A percentile compares a stretch with the other conserved stretches of the same genome.
phyloP scores from a whole-genome alignment of 2,113 vertebrate species.

The Aptenodytes patagonicus region DNA sequence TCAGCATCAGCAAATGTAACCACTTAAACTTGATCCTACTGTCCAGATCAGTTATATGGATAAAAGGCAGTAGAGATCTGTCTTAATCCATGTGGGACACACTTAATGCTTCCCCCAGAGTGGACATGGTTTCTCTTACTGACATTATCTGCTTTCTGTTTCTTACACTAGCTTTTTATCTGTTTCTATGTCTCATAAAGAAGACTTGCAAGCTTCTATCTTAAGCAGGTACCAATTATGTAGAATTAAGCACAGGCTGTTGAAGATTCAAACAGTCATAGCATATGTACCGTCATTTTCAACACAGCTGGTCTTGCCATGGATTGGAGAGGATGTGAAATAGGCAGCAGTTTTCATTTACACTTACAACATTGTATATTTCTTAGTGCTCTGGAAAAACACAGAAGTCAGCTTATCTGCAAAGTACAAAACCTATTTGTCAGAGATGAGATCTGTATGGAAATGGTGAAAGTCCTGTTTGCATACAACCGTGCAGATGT shows the following conservation, averaged over 20 bases:
- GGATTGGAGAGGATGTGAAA: slow-evolving; percentile 49
- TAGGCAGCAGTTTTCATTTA: background rate
- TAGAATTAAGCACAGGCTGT: slow-evolving; percentile 60
- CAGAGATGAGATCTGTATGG: background rate
- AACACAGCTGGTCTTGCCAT: background rate
- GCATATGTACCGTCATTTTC: slow-evolving; percentile 55
- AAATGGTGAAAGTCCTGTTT: background rate
- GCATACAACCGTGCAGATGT: background rate
- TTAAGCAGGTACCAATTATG: slow-evolving; percentile 68
- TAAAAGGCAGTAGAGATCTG: slow-evolving; percentile 69
- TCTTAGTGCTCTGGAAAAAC: background rate
- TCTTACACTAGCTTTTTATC: slow-evolving; percentile 69
- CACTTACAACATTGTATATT: background rate
- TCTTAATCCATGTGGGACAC: slow-evolving; percentile 49
- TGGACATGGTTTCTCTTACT: slow-evolving; percentile 50
- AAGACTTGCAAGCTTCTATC: slow-evolving; percentile 49
- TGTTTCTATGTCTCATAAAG: slow-evolving; percentile 58
- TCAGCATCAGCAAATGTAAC: slow-evolving; percentile 66
- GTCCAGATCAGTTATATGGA: slow-evolving; percentile 72
- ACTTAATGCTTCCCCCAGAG: slow-evolving; percentile 40
- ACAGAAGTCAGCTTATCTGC: background rate
- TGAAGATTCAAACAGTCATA: slow-evolving; percentile 66
- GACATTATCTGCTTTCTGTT: slow-evolving; percentile 72
- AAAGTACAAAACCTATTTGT: background rate
- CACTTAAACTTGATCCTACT: slow-evolving; percentile 73